A percentile compares a stretch with the other conserved stretches of the same genome.
These are phyloP conservation scores for Eupeodes corollae DNA, from an alignment of 1,140 invertebrate species.

Conservation along the genomic window DNA sequence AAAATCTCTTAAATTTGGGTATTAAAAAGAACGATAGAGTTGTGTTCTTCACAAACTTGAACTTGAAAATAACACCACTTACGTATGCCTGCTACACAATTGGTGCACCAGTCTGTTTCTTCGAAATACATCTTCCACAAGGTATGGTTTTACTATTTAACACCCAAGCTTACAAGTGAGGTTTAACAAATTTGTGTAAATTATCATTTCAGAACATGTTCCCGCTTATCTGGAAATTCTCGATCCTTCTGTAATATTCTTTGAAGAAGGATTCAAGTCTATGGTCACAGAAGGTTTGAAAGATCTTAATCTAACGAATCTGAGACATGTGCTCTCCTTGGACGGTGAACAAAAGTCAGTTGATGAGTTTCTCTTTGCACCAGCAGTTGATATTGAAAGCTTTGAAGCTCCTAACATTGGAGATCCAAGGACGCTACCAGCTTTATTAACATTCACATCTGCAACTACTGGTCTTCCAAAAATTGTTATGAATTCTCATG, in stretches of 20 bases:
- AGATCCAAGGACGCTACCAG: background rate
- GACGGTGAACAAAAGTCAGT: background rate
- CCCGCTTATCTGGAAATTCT: too few relatives aligned
- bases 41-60: background rate
- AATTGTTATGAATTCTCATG: background rate
- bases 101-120: constrained; percentile 1
- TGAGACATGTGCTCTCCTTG: background rate
- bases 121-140: background rate
- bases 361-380: background rate
- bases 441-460: background rate
- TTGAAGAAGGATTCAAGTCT: background rate
- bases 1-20: constrained; percentile 3
- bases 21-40: background rate
- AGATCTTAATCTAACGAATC: background rate
- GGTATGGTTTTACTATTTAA: too few relatives aligned
- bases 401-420: background rate
- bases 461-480: constrained; percentile 5
- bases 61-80: background rate
- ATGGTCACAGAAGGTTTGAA: background rate
- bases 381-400: background rate
- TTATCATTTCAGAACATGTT: too few relatives aligned
- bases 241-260: background rate
- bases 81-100: constrained; percentile 1
- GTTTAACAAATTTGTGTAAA: too few relatives aligned
- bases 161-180: too few relatives aligned